Percentiles rank a stretch among this genome's conserved stretches.
phyloP scores from a whole-genome alignment of 2,888 invertebrate genomes.

The Geotrupes spiniger region DNA sequence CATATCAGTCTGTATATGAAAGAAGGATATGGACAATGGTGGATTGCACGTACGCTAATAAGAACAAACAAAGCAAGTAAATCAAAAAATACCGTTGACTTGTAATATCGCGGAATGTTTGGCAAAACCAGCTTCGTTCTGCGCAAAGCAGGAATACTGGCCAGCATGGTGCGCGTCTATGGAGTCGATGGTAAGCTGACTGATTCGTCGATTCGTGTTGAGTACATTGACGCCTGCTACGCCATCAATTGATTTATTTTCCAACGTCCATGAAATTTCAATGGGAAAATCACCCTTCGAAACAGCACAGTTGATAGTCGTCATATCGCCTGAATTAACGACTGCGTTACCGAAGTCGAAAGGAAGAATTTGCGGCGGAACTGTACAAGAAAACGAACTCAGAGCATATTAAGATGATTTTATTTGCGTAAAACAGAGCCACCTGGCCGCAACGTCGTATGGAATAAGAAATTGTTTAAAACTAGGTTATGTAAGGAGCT shows the following conservation, averaged over 20 bases:
- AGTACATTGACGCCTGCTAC: conserved; percentile 45
- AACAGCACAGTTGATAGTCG: conserved; percentile 59
- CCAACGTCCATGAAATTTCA: conserved; percentile 58
- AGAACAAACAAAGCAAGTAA: too few species aligned
- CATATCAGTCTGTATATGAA: too few species aligned
- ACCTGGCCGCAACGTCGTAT: too few species aligned
- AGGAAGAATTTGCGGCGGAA: conserved; percentile 74
- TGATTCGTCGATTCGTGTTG: conserved; percentile 48
- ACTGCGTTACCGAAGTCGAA: conserved; percentile 74
- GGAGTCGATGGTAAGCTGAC: conserved; percentile 63
- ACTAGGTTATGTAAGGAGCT: conserved; percentile 7
- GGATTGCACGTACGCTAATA: too few species aligned
- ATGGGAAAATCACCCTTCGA: conserved; percentile 73
- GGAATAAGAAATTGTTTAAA: too few species aligned
- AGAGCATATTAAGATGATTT: too few species aligned
- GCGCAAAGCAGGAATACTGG: conserved; percentile 67
- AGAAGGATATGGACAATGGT: too few species aligned
- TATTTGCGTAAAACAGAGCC: too few species aligned
- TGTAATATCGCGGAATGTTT: conserved; percentile 39
- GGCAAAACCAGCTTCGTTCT: conserved; percentile 65
- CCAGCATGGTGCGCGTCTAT: conserved; percentile 70
- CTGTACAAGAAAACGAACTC: conserved; percentile 53
- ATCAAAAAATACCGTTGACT: conserved; percentile 30
- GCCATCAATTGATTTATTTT: conserved; percentile 47
- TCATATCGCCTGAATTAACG: conserved; percentile 46